Base-by-base conservation (phyloP, 2,113 vertebrate species). In the Panthera leo region DNA sequence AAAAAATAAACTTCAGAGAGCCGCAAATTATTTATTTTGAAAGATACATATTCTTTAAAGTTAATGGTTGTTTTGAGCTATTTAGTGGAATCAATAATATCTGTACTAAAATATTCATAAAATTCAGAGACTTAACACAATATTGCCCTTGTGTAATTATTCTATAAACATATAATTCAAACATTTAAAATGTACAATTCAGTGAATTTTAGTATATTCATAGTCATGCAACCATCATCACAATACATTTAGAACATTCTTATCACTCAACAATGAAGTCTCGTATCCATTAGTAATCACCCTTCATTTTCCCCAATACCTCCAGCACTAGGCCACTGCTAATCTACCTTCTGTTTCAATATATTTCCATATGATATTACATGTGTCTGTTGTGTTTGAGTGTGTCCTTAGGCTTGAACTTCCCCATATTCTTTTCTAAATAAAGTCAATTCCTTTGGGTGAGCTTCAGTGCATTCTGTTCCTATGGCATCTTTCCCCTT, bases 41-140 rank as follows among this genome's bases (percentile, higher is more conserved):
- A 14, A 87, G 76, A 7, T 0, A 39, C 21, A 0, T 10, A 15
- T 14, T 91, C 45, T 67, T 75, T 93, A 98, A 98, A 93, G 92
- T 95, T 94, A 98, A 97, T 97, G 92, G 89, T 92, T 93, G 68
- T 93, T 98, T 39, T 92, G 21, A 86, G 86, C 45, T 0, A 1
- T 95, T 63, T 5, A 36, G 75, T 93, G 7, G 87, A 82, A 98
- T 98, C 95, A 11, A 91, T 96, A 36, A 89, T 51, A 5, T 71
- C 23, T 34, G 21, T 61, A 68, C 58, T 63, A 83, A 87, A 83
- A 55, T 48, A 87, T 14, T 42, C 27, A 71, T 45, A 84, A 67
- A 80, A 45, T 53, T 70, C 83, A 51, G 14, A 23, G 70, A 34
- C 85, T 2, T 65, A 83, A 63, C 25, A 61, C 51, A 76, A 21